phyloP scores from a whole-genome alignment of 2,797 vertebrate species.

The Macropus fuliginosus region DNA sequence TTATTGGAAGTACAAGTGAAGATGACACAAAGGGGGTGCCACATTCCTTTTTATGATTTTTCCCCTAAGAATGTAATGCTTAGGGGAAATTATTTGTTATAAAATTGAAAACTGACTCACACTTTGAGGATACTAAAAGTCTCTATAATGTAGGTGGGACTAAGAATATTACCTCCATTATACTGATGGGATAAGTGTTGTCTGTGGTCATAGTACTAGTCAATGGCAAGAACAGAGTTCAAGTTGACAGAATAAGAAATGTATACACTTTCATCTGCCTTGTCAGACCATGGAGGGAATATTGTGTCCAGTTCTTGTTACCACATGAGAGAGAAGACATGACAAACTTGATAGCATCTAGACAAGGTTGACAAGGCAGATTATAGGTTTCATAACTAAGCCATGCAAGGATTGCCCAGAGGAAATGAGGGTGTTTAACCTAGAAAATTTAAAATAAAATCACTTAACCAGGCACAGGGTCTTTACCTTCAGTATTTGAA shows the following conservation, averaged over 20 bases:
- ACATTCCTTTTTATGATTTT: no score
- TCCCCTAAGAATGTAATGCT: no score
- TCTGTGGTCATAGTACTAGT: not conserved
- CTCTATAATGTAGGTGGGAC: not conserved
- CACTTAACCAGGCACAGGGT: not conserved
- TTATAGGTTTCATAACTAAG: not conserved
- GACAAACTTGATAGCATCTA: not conserved
- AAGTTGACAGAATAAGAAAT: not conserved
- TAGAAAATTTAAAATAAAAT: not conserved
- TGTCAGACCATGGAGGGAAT: not conserved
- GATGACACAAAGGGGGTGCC: not conserved
- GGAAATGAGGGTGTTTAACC: not conserved
- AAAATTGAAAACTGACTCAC: no score
- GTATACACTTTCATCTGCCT: not conserved
- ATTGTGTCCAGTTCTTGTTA: not conserved
- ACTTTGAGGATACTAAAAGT: not conserved
- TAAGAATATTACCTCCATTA: not conserved
- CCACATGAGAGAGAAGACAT: not conserved
- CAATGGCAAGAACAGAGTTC: not conserved
- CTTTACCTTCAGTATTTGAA: not conserved
- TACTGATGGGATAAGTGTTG: not conserved
- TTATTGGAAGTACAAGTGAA: not conserved
- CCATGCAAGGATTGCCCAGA: not conserved
- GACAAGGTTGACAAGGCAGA: not conserved
- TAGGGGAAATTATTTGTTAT: no score